phyloP scores from a whole-genome alignment of 2,113 vertebrate species.

The Gavialis gangeticus region DNA sequence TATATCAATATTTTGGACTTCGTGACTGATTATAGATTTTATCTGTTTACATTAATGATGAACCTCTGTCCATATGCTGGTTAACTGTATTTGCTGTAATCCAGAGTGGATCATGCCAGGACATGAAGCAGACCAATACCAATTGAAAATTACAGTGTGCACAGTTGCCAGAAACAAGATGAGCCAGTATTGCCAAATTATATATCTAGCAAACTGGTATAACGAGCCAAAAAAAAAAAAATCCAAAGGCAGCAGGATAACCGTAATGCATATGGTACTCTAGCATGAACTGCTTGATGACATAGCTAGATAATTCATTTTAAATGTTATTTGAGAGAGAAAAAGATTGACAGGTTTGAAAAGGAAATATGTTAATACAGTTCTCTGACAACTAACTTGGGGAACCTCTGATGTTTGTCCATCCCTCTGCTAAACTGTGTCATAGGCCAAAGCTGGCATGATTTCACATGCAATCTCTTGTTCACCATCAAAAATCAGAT shows the following conservation, averaged over 20 bases:
- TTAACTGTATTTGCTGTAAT: not conserved
- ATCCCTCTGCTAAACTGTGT: not conserved
- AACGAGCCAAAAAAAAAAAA: not conserved
- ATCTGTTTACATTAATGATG: not conserved
- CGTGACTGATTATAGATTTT: not conserved
- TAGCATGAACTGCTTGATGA: not conserved
- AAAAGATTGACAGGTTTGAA: not conserved
- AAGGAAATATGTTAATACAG: not conserved
- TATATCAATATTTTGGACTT: not conserved
- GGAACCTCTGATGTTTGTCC: not conserved
- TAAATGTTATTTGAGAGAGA: not conserved
- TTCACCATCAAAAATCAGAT: not conserved
- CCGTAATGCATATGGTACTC: not conserved
- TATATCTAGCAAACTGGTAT: not conserved
- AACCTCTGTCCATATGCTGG: not conserved
- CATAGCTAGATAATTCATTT: not conserved
- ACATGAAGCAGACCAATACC: not conserved
- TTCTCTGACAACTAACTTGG: not conserved
- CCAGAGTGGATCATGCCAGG: not conserved
- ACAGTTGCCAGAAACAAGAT: not conserved
- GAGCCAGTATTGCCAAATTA: not conserved
- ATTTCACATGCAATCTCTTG: not conserved
- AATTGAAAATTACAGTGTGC: not conserved
- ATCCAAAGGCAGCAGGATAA: not conserved
- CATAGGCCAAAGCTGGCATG: not conserved